Conservation (phyloP, 1,140 invertebrate genomes). For the Thaumatotibia leucotreta region DNA sequence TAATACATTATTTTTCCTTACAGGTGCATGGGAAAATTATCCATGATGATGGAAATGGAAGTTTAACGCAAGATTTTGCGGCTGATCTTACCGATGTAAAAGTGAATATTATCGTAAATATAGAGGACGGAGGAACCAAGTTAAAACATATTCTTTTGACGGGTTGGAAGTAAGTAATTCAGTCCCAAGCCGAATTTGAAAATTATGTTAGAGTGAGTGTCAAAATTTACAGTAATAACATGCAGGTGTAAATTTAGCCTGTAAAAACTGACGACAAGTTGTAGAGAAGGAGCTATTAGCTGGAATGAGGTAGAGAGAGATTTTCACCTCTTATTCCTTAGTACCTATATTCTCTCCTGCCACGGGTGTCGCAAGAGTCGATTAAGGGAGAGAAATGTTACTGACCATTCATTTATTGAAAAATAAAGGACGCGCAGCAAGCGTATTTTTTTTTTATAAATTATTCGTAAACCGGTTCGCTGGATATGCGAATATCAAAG, state of each 20-base stretch:
- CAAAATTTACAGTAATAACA: neutral
- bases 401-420: too few species aligned
- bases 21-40: slow-evolving; percentile 30
- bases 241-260: neutral
- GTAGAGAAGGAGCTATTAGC: too few species aligned
- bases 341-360: too few species aligned
- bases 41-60: slow-evolving; percentile 18
- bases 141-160: slow-evolving; percentile 13
- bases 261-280: too few species aligned
- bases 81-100: slow-evolving; percentile 33
- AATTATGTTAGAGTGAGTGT: neutral
- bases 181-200: neutral
- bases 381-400: too few species aligned
- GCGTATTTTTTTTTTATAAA: too few species aligned
- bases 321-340: too few species aligned
- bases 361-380: too few species aligned
- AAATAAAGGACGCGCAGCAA: too few species aligned
- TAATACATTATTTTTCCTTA: slow-evolving; percentile 12
- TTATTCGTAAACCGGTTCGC: too few species aligned
- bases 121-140: neutral
- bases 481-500: too few species aligned
- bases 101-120: slow-evolving; percentile 7
- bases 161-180: slow-evolving; percentile 33
- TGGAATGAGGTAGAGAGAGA: too few species aligned
- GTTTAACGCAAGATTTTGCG: slow-evolving; percentile 24